A percentile compares a stretch with the other conserved stretches of the same genome.
These are phyloP conservation scores for Lutjanus argentimaculatus DNA, from an alignment of 2,797 vertebrate genomes.

Conservation along the genomic window DNA sequence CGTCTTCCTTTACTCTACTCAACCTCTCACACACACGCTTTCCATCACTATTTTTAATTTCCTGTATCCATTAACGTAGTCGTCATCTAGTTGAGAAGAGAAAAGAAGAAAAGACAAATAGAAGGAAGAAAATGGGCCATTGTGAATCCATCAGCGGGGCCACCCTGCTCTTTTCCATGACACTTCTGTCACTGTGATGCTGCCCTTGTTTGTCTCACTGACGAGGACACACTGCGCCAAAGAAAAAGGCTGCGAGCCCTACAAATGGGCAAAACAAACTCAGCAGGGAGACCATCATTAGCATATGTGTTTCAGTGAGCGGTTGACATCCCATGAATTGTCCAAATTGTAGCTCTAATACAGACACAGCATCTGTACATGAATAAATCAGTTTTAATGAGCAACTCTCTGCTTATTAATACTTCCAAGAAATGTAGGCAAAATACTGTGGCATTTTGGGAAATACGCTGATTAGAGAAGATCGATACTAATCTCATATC, in stretches of 20 bases:
- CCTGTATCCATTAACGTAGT: background rate
- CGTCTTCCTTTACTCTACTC: background rate
- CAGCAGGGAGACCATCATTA: conserved; percentile 2
- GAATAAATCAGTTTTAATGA: background rate
- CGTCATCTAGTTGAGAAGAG: background rate
- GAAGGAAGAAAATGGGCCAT: background rate
- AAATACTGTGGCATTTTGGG: background rate
- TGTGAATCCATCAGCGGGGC: background rate
- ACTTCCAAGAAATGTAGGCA: background rate
- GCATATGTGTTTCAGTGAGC: conserved; percentile 8
- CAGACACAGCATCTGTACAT: background rate
- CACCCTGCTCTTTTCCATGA: conserved; percentile 5
- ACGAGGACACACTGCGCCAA: conserved; percentile 3
- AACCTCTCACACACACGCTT: too few relatives aligned
- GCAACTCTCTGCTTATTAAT: background rate
- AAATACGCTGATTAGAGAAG: background rate
- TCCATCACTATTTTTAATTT: background rate
- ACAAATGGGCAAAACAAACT: conserved; percentile 28
- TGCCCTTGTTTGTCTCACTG: conserved; percentile 27
- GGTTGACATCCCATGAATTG: background rate
- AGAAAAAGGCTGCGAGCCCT: conserved; percentile 12
- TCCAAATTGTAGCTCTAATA: background rate
- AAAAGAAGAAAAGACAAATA: background rate
- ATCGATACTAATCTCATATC: background rate
- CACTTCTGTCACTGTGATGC: conserved; percentile 35